A percentile compares a stretch with the other conserved stretches of the same genome.
Evolutionary conservation across 2,888 invertebrate species (phyloP).

Genomic region (Eucera pruinosa): DNA sequence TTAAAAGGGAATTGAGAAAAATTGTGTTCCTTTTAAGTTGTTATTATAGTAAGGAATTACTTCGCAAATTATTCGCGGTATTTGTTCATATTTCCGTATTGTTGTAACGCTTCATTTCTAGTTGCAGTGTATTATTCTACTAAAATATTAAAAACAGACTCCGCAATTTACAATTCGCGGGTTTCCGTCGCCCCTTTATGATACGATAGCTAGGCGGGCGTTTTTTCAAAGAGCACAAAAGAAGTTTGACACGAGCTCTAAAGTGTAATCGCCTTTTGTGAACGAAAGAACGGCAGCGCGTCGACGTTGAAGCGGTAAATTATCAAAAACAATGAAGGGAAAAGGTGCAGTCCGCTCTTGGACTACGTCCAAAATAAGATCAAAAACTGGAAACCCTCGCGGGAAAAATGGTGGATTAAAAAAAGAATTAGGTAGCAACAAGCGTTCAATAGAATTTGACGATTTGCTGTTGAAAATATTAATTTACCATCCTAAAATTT

Average conservation of each 20-base stretch:
- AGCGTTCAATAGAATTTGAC: not conserved
- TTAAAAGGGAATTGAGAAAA: no score
- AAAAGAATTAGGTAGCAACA: not conserved
- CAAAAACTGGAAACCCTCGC: constrained; percentile 29
- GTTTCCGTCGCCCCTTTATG: not conserved
- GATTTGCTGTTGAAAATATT: not conserved
- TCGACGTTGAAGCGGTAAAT: constrained; percentile 51
- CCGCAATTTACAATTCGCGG: not conserved
- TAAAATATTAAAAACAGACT: not conserved
- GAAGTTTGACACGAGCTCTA: constrained; percentile 35
- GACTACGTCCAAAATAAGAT: constrained; percentile 43
- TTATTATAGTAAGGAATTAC: no score
- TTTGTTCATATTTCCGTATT: not conserved
- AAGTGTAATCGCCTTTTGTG: constrained; percentile 41
- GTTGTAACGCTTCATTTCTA: not conserved
- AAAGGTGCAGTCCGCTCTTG: constrained; percentile 40
- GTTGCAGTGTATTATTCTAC: not conserved
- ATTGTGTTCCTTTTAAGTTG: no score
- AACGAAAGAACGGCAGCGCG: constrained; percentile 39
- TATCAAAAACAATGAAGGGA: constrained; percentile 51
- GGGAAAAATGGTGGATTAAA: constrained; percentile 17
- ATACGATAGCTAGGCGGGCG: not conserved
- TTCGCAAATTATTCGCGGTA: no score
- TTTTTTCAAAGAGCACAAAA: constrained; percentile 8
- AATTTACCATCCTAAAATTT: not conserved